These are phyloP conservation scores for Nothoprocta pentlandii DNA, from an alignment of 2,113 vertebrate species.

Conservation along the genomic window DNA sequence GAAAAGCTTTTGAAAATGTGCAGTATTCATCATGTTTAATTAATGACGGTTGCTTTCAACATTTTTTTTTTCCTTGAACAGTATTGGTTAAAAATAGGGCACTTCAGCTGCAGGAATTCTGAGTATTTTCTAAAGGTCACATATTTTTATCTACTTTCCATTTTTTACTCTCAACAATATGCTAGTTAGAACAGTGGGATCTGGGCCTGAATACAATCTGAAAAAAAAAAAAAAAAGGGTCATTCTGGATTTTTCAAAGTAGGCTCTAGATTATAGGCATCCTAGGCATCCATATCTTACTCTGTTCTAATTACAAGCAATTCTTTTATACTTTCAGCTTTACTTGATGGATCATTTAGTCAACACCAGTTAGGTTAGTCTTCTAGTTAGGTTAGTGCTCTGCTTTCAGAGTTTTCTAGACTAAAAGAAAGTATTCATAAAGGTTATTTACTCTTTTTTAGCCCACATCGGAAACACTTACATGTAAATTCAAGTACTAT, in stretches of 20 bases:
- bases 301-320: background rate
- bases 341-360: background rate
- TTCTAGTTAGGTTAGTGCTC: background rate
- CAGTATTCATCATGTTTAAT: background rate
- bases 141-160: background rate
- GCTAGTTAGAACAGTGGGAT: background rate
- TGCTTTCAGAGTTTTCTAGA: background rate
- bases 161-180: background rate
- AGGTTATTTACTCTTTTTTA: background rate
- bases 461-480: background rate
- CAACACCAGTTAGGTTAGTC: background rate
- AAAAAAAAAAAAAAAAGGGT: background rate
- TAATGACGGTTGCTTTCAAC: background rate
- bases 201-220: background rate
- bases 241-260: background rate
- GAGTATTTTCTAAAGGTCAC: background rate
- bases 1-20: background rate
- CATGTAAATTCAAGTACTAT: background rate
- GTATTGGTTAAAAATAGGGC: background rate
- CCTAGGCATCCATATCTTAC: rapidly evolving
- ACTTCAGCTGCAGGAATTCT: background rate
- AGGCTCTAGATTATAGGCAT: background rate
- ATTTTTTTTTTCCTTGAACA: background rate
- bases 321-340: background rate
- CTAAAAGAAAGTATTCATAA: background rate